Conservation (phyloP, 2,797 vertebrate species). For the Sebastes nivosus region DNA sequence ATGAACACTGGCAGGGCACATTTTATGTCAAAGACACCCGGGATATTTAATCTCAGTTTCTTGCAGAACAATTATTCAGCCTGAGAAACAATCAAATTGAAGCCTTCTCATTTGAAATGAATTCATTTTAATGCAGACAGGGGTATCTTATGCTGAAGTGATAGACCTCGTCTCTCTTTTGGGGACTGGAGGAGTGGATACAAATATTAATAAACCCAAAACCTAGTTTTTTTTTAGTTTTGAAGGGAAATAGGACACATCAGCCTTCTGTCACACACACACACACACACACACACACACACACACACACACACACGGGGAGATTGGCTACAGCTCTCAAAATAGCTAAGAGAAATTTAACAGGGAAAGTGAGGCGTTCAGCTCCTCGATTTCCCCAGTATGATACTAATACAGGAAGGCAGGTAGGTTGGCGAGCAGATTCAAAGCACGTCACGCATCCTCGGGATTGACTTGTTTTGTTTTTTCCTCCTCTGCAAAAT, state of each 20-base stretch:
- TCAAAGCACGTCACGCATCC: slow-evolving; percentile 34
- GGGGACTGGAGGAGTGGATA: slow-evolving; percentile 21
- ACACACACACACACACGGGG: neutral
- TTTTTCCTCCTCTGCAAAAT: slow-evolving; percentile 31
- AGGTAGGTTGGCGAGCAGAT: slow-evolving; percentile 38
- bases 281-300: neutral
- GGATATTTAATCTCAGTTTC: slow-evolving; percentile 62
- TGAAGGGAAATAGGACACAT: slow-evolving; percentile 58
- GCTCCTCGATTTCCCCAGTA: slow-evolving; percentile 48
- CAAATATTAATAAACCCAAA: slow-evolving; percentile 60
- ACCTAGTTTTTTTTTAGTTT: slow-evolving; percentile 23
- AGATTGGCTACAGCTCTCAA: slow-evolving; percentile 36
- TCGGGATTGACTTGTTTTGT: slow-evolving; percentile 14
- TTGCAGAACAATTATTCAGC: slow-evolving; percentile 62
- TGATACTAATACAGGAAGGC: slow-evolving; percentile 46
- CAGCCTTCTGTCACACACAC: slow-evolving; percentile 20
- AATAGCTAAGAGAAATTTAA: slow-evolving; percentile 59
- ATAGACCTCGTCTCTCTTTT: slow-evolving; percentile 19
- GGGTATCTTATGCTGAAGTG: slow-evolving; percentile 27
- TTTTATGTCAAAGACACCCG: slow-evolving; percentile 53
- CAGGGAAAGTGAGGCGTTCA: slow-evolving; percentile 48
- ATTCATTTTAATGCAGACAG: slow-evolving; percentile 43
- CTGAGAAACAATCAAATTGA: slow-evolving; percentile 53
- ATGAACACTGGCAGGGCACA: slow-evolving; percentile 55
- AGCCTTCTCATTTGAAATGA: slow-evolving; percentile 36